These are phyloP conservation scores for Nomada goodeniana DNA, from an alignment of 2,888 invertebrate genomes.

Conservation along the genomic window DNA sequence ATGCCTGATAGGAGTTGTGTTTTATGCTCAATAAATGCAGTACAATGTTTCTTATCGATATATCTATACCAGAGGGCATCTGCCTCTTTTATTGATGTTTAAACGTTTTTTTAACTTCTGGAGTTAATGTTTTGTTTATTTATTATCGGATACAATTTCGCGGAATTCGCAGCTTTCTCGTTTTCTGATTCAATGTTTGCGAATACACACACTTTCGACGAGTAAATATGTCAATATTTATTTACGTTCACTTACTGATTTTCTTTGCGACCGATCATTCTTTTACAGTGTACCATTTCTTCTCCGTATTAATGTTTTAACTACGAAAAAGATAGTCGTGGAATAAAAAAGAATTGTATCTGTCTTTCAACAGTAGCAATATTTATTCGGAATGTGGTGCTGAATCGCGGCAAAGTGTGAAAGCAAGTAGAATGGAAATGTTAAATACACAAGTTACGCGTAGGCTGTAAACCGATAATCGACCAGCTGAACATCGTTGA, in stretches of 20 bases:
- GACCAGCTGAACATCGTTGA: conserved; percentile 18
- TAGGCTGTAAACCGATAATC: conserved; percentile 38
- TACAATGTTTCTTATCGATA: not conserved
- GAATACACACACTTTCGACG: too few species aligned
- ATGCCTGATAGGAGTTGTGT: not conserved
- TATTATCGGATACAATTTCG: not conserved
- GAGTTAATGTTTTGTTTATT: not conserved
- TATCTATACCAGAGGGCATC: not conserved
- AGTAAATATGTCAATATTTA: too few species aligned
- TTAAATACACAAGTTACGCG: conserved; percentile 2
- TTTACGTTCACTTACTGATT: too few species aligned
- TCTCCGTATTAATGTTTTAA: too few species aligned
- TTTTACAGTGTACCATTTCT: too few species aligned
- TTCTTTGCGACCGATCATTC: too few species aligned
- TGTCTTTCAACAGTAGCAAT: not conserved
- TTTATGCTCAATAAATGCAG: not conserved
- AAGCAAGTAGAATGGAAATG: not conserved
- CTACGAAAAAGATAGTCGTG: too few species aligned
- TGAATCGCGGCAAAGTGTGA: not conserved
- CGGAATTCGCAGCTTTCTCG: too few species aligned
- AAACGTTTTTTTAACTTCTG: not conserved
- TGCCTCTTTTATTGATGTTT: not conserved
- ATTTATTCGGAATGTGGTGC: not conserved
- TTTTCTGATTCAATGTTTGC: too few species aligned
- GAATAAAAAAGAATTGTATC: not conserved